phyloP scores from a whole-genome alignment of 2,113 vertebrate species.

The Ahaetulla prasina region DNA sequence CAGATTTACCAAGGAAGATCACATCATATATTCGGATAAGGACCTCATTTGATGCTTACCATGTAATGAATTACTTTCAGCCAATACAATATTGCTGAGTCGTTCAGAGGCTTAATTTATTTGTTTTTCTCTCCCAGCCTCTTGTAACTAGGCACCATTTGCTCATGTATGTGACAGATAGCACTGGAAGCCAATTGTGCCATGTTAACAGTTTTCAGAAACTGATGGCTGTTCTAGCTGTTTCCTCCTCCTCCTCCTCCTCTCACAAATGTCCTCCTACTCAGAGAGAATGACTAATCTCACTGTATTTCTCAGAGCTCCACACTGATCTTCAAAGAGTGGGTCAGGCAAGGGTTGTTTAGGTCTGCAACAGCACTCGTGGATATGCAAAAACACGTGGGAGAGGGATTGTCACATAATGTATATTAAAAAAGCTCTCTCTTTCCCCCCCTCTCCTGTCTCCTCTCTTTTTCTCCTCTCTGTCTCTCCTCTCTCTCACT shows the following conservation, averaged over 20 bases:
- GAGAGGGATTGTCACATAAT: constrained; percentile 21
- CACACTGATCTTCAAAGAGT: background rate
- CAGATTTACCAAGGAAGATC: background rate
- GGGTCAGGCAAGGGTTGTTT: constrained; percentile 2
- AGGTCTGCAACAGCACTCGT: constrained; percentile 8
- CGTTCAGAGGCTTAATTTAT: background rate
- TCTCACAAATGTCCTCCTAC: constrained; percentile 54
- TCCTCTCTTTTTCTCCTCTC: background rate
- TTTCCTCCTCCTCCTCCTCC: constrained; percentile 9
- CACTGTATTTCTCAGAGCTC: constrained; percentile 27
- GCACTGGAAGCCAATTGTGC: background rate
- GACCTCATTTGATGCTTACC: background rate
- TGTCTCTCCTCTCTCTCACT: too few relatives aligned
- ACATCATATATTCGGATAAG: background rate
- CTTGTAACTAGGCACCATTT: constrained; percentile 11
- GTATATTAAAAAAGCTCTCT: background rate
- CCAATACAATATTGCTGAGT: background rate
- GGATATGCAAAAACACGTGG: background rate
- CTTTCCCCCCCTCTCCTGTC: constrained; percentile 8
- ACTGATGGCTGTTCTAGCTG: background rate
- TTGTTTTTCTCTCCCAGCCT: background rate
- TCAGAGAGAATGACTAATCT: constrained; percentile 58
- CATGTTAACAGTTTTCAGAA: background rate
- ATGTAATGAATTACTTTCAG: background rate
- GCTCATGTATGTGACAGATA: background rate